Percentiles rank a stretch among this genome's conserved stretches.
Conservation (phyloP, 1,140 invertebrate genomes). For the Acyrthosiphon pisum region DNA sequence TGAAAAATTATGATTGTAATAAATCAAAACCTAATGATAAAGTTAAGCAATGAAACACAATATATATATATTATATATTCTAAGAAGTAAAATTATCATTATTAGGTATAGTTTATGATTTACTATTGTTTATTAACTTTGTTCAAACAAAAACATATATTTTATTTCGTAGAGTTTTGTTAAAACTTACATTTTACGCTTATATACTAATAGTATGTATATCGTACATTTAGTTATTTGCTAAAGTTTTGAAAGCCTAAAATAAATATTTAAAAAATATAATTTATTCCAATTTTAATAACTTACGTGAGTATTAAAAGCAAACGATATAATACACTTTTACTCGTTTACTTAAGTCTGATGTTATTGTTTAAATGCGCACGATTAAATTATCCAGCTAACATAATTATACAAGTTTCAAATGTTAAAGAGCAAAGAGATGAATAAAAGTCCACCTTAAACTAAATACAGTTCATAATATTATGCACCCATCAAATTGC, state of each 20-base stretch:
- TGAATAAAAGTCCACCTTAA: not conserved
- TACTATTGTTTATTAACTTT: not conserved
- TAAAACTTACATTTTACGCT: not conserved
- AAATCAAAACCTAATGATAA: not conserved
- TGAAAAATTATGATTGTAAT: not conserved
- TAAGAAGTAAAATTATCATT: not conserved
- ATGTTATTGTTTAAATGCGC: not conserved
- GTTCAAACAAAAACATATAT: not conserved
- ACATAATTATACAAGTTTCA: constrained; percentile 16
- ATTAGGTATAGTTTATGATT: not conserved
- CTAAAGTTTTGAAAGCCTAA: not conserved
- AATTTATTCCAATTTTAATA: constrained; percentile 35
- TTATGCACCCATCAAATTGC: not conserved
- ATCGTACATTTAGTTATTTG: not conserved
- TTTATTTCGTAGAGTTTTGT: not conserved
- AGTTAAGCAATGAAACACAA: not conserved
- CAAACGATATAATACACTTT: not conserved
- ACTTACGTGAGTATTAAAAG: not conserved
- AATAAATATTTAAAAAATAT: not conserved
- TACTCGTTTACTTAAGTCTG: not conserved
- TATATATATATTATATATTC: not conserved
- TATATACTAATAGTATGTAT: too few species aligned
- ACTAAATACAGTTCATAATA: not conserved
- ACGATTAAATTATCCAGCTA: not conserved
- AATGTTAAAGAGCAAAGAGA: not conserved